Evolutionary conservation across 2,888 invertebrate species (phyloP).

Genomic region (Esperia sulphurella): DNA sequence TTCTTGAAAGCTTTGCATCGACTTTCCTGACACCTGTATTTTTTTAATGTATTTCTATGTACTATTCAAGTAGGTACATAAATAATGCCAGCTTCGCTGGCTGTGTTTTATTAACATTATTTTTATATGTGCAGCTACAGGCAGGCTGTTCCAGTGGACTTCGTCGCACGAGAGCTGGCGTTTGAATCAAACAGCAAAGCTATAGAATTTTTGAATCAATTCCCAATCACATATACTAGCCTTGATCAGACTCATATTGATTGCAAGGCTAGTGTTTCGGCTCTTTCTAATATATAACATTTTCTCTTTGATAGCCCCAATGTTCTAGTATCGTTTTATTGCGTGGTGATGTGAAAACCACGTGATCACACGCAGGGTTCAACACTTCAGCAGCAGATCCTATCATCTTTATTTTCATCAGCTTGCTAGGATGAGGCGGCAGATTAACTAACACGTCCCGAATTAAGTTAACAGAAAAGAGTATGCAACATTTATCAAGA

Average conservation of each 20-base stretch:
- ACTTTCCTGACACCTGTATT: too few species aligned
- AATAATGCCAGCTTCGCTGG: constrained; percentile 51
- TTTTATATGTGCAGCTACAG: constrained; percentile 91
- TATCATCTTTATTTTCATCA: constrained; percentile 57
- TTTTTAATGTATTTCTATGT: too few species aligned
- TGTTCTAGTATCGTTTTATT: constrained; percentile 55
- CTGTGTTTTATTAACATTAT: constrained; percentile 56
- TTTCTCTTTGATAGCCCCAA: constrained; percentile 59
- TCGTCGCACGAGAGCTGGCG: constrained; percentile 92
- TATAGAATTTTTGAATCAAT: constrained; percentile 91
- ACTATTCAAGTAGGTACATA: too few species aligned
- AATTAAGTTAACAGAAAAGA: constrained; percentile 33
- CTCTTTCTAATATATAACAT: constrained; percentile 78
- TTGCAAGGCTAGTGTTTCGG: constrained; percentile 90
- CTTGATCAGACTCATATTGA: constrained; percentile 87
- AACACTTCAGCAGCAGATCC: constrained; percentile 28
- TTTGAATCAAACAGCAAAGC: constrained; percentile 91
- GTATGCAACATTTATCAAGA: constrained; percentile 11
- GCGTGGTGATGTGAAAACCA: constrained; percentile 65
- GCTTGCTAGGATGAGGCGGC: constrained; percentile 59
- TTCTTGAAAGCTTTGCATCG: too few species aligned
- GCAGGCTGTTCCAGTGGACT: constrained; percentile 92
- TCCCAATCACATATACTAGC: constrained; percentile 87
- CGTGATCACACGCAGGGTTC: constrained; percentile 40
- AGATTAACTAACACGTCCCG: constrained; percentile 31